Percentiles rank a stretch among this genome's conserved stretches.
These are phyloP conservation scores for Sciurus vulgaris DNA, from an alignment of 2,797 vertebrate species.

Conservation along the genomic window DNA sequence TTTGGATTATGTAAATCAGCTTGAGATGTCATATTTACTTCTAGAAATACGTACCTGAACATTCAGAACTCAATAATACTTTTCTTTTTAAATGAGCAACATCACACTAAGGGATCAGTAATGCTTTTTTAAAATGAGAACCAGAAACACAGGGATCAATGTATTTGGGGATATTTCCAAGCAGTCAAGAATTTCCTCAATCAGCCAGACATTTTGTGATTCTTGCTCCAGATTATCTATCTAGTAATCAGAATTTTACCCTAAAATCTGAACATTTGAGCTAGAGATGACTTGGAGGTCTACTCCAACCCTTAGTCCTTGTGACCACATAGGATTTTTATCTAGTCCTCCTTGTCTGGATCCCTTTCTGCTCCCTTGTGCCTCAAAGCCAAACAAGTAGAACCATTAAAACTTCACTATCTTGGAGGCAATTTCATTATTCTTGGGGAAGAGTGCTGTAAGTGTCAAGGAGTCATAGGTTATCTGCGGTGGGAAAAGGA, in stretches of 20 bases:
- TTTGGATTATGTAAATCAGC: background rate
- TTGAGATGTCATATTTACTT: background rate
- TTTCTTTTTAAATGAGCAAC: background rate
- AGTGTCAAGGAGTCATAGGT: background rate
- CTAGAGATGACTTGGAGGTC: background rate
- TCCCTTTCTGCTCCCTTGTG: background rate
- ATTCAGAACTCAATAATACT: background rate
- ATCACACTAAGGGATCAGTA: too few relatives aligned
- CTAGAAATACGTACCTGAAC: background rate
- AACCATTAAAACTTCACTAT: background rate
- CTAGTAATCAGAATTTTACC: background rate
- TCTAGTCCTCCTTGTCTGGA: background rate
- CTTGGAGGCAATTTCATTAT: background rate
- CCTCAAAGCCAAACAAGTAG: background rate
- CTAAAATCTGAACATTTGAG: slow-evolving; percentile 35
- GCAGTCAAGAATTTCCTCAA: background rate
- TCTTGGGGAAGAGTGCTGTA: background rate
- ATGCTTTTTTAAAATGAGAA: background rate
- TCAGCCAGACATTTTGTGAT: background rate
- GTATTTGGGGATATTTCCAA: background rate
- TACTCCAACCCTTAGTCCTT: background rate
- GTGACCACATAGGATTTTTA: background rate
- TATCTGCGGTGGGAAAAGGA: background rate
- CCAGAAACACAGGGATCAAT: too few relatives aligned
- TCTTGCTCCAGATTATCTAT: background rate